Evolutionary conservation across 2,888 invertebrate genomes (phyloP), one percentile per base, ranked within the genome.

Genomic region (Sinohyriopsis cumingii): DNA sequence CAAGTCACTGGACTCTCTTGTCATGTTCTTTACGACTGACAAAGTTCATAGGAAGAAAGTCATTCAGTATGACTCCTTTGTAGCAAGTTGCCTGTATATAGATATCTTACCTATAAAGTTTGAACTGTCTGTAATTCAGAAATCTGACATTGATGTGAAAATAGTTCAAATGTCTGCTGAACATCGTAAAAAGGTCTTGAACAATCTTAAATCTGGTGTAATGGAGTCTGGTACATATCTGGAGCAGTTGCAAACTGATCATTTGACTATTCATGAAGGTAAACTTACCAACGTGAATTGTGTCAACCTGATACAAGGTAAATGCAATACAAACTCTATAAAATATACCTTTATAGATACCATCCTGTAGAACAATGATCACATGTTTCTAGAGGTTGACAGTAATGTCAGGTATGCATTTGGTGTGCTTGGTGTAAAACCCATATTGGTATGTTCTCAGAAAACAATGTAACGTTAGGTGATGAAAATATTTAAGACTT

Each of bases 361-460:
- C n/a, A 15, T 68, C 5, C 57, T 68, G 4, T 24, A 69, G n/a
- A 69, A 63, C 18, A 25, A 69, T 9, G 63, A 63, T 20, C 64
- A 69, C 4, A 68, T 60, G n/a, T 72, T 72, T 33, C 68, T 65
- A 22, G 65, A 59, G 5, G 24, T 61, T 53, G 72, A 69, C 28
- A 69, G 63, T 54, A 25, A 69, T 45, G 25, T 72, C 19, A 66
- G 69, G 6, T 63, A 69, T 69, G 69, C 66, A 24, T 72, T 69
- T 67, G 57, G 65, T 15, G 24, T 24, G 18, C 57, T 72, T 7
- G 66, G 24, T 19, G 54, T 69, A 59, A 72, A 69, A 59, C 72
- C 72, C 25, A n/a, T 69, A 7, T 53, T 63, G 7, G 66, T 65
- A 24, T 59, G 60, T 7, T 62, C 65, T 20, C 4, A 33, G 3